These are phyloP conservation scores for Calephelis perditalis DNA, from an alignment of 2,888 invertebrate genomes.

Conservation along the genomic window DNA sequence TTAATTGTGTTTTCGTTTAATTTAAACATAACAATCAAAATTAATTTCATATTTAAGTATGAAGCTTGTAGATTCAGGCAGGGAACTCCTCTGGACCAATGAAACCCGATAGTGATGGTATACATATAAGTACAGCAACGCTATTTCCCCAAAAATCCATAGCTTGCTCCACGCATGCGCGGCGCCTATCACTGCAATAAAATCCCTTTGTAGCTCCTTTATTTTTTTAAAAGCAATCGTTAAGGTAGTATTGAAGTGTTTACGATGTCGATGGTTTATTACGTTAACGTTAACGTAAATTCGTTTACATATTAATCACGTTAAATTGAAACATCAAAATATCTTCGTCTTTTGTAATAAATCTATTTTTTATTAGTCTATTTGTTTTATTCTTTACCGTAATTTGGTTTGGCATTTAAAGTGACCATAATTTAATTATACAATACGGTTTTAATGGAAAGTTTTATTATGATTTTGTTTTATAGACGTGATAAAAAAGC, in stretches of 20 bases:
- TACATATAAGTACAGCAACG: constrained; percentile 27
- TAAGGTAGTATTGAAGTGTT: constrained; percentile 60
- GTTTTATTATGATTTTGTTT: too few species aligned
- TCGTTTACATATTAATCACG: constrained; percentile 68
- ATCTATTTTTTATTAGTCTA: background rate
- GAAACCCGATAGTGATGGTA: background rate
- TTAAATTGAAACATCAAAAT: constrained; percentile 43
- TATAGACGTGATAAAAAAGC: too few species aligned
- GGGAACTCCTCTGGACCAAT: too few species aligned
- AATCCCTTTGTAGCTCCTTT: constrained; percentile 59
- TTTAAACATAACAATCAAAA: too few species aligned
- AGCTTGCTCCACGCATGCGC: constrained; percentile 32
- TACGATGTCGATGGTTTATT: constrained; percentile 65
- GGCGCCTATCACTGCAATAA: constrained; percentile 66
- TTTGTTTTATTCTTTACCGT: background rate
- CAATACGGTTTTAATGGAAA: too few species aligned
- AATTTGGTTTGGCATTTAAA: too few species aligned
- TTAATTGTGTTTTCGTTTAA: too few species aligned
- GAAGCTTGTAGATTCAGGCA: too few species aligned
- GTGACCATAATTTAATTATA: too few species aligned
- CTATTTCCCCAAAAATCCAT: constrained; percentile 18
- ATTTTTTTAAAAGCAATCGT: constrained; percentile 69
- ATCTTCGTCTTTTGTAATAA: constrained; percentile 5
- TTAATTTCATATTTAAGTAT: too few species aligned
- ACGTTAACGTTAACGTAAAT: constrained; percentile 50